A percentile compares a stretch with the other conserved stretches of the same genome.
These are phyloP conservation scores for Progne subis DNA, from an alignment of 2,113 vertebrate species.

Conservation along the genomic window DNA sequence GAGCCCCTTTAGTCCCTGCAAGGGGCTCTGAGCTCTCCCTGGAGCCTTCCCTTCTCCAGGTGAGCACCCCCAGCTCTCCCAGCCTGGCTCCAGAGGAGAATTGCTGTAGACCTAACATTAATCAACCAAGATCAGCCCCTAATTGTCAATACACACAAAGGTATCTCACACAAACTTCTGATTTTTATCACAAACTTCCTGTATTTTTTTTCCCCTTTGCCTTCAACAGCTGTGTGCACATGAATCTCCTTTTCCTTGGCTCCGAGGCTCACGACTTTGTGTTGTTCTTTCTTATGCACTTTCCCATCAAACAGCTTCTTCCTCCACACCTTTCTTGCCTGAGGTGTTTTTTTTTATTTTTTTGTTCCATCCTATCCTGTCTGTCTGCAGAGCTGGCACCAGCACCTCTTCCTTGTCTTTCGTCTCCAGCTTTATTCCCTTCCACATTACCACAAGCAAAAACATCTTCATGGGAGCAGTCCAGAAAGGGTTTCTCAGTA, in stretches of 20 bases:
- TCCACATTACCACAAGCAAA: not conserved
- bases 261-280: not conserved
- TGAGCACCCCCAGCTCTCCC: not conserved
- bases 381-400: not conserved
- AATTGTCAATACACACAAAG: not conserved
- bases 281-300: not conserved
- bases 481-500: not conserved
- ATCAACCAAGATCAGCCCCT: not conserved
- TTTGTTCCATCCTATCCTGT: not conserved
- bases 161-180: not conserved
- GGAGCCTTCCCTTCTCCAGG: not conserved
- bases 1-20: accelerated
- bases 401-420: not conserved
- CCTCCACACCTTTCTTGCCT: not conserved
- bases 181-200: not conserved
- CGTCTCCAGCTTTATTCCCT: not conserved
- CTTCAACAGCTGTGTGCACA: not conserved
- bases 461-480: not conserved
- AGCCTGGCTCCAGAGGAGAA: not conserved
- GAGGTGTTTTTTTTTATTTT: not conserved
- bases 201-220: not conserved
- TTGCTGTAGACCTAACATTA: not conserved
- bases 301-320: not conserved
- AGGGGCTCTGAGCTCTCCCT: not conserved
- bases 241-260: not conserved